Evolutionary conservation across 2,888 invertebrate species (phyloP).

Genomic region (Cantharis rustica): DNA sequence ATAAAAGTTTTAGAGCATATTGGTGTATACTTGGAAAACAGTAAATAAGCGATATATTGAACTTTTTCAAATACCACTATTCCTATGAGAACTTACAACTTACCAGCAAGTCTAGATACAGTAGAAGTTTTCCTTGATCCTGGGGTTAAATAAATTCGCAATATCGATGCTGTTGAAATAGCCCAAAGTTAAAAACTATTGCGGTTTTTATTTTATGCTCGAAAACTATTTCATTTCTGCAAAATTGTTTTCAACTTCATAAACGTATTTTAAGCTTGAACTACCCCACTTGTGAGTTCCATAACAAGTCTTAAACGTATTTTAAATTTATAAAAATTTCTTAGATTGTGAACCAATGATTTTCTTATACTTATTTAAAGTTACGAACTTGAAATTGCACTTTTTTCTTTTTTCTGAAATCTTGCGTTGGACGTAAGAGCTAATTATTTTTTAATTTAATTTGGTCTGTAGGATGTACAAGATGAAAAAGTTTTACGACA

Average conservation of each 20-base stretch:
- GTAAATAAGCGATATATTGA: not conserved
- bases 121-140: not conserved
- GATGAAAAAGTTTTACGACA: not conserved
- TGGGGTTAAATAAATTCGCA: slow-evolving; percentile 1
- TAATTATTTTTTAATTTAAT: not conserved
- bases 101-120: not conserved
- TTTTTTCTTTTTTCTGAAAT: not conserved
- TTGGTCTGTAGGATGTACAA: not conserved
- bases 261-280: not conserved
- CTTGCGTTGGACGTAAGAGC: not conserved
- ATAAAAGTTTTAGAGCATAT: not conserved
- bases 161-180: not conserved
- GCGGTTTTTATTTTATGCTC: not conserved
- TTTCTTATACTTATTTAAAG: not conserved
- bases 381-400: not conserved
- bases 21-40: not conserved
- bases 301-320: not conserved
- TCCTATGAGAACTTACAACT: not conserved
- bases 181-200: not conserved
- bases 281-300: not conserved
- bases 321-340: not conserved
- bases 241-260: not conserved
- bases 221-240: not conserved
- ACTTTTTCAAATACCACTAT: not conserved
- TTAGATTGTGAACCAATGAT: not conserved